phyloP scores from a whole-genome alignment of 1,140 invertebrate species.

The Dreissena rostriformis region DNA sequence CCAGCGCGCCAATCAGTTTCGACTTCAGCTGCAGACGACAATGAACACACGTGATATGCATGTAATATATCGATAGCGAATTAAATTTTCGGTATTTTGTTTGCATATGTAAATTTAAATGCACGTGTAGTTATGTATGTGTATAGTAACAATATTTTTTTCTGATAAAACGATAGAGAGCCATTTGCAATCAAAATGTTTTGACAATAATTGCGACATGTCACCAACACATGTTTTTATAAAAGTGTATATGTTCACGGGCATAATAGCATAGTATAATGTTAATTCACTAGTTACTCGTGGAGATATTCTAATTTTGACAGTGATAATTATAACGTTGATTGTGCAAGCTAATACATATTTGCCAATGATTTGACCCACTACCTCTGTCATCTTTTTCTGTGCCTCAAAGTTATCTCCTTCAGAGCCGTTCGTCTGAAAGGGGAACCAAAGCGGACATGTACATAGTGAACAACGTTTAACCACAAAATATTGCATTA shows the following conservation, averaged over 20 bases:
- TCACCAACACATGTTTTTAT: too few species aligned
- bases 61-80: too few species aligned
- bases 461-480: too few species aligned
- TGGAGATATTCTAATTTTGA: too few species aligned
- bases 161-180: neutral
- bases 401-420: slow-evolving; percentile 39
- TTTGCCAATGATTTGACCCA: slow-evolving; percentile 61
- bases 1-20: slow-evolving; percentile 70
- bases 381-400: slow-evolving; percentile 44
- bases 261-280: too few species aligned
- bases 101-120: neutral
- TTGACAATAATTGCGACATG: too few species aligned
- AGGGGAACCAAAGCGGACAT: neutral
- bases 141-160: neutral
- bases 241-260: too few species aligned
- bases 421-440: slow-evolving; percentile 43
- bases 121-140: neutral
- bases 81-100: neutral
- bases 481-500: too few species aligned
- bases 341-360: slow-evolving; percentile 68
- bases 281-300: too few species aligned
- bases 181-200: neutral
- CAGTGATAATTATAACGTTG: neutral
- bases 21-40: slow-evolving; percentile 38
- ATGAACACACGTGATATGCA: too few species aligned